Evolutionary conservation across 2,113 vertebrate genomes (phyloP).

Genomic region (Podarcis muralis): DNA sequence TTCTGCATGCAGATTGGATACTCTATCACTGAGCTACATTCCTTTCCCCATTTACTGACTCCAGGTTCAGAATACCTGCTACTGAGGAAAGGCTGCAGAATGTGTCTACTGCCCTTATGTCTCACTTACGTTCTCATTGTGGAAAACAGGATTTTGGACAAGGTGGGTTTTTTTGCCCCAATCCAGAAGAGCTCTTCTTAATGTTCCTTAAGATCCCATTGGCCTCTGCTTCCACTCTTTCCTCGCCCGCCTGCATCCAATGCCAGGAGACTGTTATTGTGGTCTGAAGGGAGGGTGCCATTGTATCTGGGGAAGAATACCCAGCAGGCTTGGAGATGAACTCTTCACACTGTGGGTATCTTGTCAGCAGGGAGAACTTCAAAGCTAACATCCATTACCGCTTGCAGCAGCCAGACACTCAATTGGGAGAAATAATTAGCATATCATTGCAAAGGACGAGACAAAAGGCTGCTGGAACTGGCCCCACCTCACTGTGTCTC

Average conservation of each 20-base stretch:
- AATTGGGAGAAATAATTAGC: constrained; percentile 31
- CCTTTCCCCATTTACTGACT: too few relatives aligned
- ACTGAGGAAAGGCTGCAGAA: too few relatives aligned
- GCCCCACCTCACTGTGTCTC: too few relatives aligned
- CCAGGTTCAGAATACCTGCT: too few relatives aligned
- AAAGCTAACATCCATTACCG: constrained; percentile 47
- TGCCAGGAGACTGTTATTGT: background rate
- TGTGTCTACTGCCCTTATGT: too few relatives aligned
- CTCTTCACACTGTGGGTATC: constrained; percentile 15
- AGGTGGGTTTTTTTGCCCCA: background rate
- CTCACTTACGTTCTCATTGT: too few relatives aligned
- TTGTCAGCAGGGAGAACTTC: constrained; percentile 52
- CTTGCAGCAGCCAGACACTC: constrained; percentile 5
- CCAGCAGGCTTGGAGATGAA: constrained; percentile 19
- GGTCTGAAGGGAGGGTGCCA: background rate
- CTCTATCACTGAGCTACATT: too few relatives aligned
- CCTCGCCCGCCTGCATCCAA: accelerated
- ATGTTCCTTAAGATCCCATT: background rate
- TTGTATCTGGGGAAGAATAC: background rate
- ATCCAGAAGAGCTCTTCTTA: too few relatives aligned
- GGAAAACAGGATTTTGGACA: too few relatives aligned
- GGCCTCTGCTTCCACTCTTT: background rate
- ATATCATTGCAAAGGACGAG: background rate
- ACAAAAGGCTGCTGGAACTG: background rate
- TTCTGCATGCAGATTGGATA: too few relatives aligned